These are phyloP conservation scores for Cuniculus paca DNA, from an alignment of 2,797 vertebrate genomes.

Conservation along the genomic window DNA sequence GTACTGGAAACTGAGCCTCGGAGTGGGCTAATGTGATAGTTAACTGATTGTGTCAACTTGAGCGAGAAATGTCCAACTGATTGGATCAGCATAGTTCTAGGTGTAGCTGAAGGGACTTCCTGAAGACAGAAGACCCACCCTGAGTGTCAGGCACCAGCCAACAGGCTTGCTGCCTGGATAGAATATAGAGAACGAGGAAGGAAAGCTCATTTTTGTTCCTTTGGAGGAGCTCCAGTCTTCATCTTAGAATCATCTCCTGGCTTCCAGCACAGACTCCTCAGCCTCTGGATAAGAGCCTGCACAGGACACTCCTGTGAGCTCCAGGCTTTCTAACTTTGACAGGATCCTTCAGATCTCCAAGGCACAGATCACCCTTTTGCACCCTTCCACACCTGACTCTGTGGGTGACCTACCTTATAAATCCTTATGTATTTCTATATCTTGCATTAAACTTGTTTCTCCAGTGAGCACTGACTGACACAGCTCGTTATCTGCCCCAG, in stretches of 20 bases:
- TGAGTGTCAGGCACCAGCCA: too few species aligned
- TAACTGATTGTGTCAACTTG: too few species aligned
- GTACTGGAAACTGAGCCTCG: not conserved
- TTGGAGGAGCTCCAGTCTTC: too few species aligned
- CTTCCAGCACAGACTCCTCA: too few species aligned
- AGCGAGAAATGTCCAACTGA: too few species aligned
- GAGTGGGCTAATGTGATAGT: not conserved
- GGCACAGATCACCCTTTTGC: not conserved
- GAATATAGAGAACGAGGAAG: too few species aligned
- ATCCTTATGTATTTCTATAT: not conserved
- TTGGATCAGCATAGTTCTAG: too few species aligned
- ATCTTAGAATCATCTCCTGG: too few species aligned
- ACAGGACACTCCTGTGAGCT: not conserved
- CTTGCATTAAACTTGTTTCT: not conserved
- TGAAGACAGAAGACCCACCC: too few species aligned
- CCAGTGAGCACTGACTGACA: not conserved
- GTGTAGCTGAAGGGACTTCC: too few species aligned
- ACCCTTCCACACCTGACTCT: not conserved
- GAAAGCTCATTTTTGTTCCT: too few species aligned
- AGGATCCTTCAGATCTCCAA: not conserved
- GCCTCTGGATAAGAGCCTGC: too few species aligned
- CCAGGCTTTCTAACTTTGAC: not conserved
- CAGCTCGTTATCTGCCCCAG: not conserved
- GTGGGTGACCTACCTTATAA: not conserved
- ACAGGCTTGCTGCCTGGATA: not conserved